phyloP scores from a whole-genome alignment of 2,113 vertebrate species.

The Lepisosteus oculatus region DNA sequence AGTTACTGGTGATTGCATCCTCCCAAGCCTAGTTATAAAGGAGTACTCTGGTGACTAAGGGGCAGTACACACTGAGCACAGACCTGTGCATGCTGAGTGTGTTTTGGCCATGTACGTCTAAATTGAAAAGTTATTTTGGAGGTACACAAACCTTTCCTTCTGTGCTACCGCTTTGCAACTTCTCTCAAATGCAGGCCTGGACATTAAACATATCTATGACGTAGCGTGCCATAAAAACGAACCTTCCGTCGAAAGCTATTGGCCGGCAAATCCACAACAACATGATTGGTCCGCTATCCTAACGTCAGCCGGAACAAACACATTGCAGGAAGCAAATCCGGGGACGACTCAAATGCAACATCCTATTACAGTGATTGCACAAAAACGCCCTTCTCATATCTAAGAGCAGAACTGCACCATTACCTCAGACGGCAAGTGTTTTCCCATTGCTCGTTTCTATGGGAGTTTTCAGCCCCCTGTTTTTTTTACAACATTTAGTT shows the following conservation, averaged over 20 bases:
- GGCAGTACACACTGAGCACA: background rate
- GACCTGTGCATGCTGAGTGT: background rate
- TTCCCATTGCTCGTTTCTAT: background rate
- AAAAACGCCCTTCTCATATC: constrained; percentile 1
- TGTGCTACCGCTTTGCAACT: constrained; percentile 14
- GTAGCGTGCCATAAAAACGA: constrained; percentile 13
- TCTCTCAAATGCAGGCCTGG: constrained; percentile 15
- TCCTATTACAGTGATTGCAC: constrained; percentile 9
- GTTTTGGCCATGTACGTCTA: background rate
- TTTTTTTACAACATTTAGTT: background rate
- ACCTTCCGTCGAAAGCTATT: constrained; percentile 10
- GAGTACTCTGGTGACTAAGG: no score
- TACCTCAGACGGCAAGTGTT: constrained; percentile 12
- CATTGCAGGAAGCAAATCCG: constrained; percentile 7
- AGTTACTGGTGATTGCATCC: no score
- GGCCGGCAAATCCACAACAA: constrained; percentile 12
- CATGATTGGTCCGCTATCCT: constrained; percentile 10
- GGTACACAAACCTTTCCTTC: constrained; percentile 8
- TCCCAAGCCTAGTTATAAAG: no score
- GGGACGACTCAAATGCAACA: constrained; percentile 10
- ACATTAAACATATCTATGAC: constrained; percentile 11
- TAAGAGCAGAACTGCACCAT: background rate
- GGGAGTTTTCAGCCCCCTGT: background rate
- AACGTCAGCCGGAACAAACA: constrained; percentile 11
- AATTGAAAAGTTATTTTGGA: background rate